phyloP scores from a whole-genome alignment of 2,888 invertebrate species.

The Platypus cylindrus region DNA sequence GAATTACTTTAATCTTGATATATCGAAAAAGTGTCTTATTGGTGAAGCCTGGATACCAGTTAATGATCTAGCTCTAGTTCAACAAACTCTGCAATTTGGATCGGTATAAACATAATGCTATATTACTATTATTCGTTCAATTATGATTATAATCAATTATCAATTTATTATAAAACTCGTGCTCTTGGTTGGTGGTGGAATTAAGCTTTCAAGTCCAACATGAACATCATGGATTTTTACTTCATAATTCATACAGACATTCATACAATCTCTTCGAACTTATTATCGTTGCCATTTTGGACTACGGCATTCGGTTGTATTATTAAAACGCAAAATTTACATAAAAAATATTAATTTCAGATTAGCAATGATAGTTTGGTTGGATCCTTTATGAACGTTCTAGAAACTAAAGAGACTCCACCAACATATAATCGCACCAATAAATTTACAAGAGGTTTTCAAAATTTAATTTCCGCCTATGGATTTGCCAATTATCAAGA shows the following conservation, averaged over 20 bases:
- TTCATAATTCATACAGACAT: no score
- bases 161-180: no score
- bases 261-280: no score
- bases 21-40: constrained; percentile 56
- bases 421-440: constrained; percentile 64
- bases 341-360: constrained; percentile 28
- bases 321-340: no score
- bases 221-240: no score
- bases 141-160: not conserved
- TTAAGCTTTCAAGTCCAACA: no score
- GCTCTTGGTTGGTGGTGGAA: no score
- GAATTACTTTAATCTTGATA: constrained; percentile 60
- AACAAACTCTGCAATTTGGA: constrained; percentile 66
- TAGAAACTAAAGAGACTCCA: constrained; percentile 50
- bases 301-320: no score
- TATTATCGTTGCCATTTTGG: no score
- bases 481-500: constrained; percentile 62
- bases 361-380: constrained; percentile 45
- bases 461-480: constrained; percentile 62
- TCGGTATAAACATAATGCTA: no score
- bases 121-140: constrained; percentile 7
- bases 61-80: constrained; percentile 57
- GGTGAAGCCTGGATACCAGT: constrained; percentile 66
- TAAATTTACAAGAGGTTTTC: constrained; percentile 62
- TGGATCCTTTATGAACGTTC: constrained; percentile 60